Evolutionary conservation across 2,113 vertebrate genomes (phyloP).

Genomic region (Seriola quinqueradiata): DNA sequence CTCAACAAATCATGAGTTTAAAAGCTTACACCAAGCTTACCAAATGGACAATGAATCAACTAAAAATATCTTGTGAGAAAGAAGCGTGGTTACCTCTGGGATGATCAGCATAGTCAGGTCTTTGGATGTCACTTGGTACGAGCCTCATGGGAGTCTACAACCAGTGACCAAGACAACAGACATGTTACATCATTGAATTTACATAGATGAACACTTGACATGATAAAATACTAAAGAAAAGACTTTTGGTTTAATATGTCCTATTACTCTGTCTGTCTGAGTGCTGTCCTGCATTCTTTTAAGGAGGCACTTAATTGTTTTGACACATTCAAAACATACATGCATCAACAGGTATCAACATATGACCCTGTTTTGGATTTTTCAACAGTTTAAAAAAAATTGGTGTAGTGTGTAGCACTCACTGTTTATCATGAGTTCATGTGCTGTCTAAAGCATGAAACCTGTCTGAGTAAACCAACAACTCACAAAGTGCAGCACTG

Average conservation of each 20-base stretch:
- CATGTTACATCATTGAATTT: background rate
- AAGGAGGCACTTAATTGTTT: background rate
- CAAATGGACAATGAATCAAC: background rate
- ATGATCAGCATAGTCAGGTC: conserved; percentile 98
- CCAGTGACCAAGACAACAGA: conserved; percentile 34
- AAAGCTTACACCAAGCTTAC: too few relatives aligned
- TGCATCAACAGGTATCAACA: background rate
- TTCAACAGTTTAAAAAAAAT: background rate
- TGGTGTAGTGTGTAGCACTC: background rate
- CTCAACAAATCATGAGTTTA: background rate
- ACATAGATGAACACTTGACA: background rate
- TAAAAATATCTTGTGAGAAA: background rate
- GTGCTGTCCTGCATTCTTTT: background rate
- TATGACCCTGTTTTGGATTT: background rate
- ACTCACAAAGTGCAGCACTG: background rate
- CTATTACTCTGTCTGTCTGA: background rate
- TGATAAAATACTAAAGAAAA: background rate
- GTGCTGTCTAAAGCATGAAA: background rate
- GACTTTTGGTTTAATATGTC: background rate
- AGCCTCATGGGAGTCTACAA: conserved; percentile 93
- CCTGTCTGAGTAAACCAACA: background rate
- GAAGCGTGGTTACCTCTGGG: conserved; percentile 90
- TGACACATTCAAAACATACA: too few relatives aligned
- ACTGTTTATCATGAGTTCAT: background rate
- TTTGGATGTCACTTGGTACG: conserved; percentile 95